These are phyloP conservation scores for Microcebus tavaratra DNA, from an alignment of 2,113 vertebrate species.

Conservation along the genomic window DNA sequence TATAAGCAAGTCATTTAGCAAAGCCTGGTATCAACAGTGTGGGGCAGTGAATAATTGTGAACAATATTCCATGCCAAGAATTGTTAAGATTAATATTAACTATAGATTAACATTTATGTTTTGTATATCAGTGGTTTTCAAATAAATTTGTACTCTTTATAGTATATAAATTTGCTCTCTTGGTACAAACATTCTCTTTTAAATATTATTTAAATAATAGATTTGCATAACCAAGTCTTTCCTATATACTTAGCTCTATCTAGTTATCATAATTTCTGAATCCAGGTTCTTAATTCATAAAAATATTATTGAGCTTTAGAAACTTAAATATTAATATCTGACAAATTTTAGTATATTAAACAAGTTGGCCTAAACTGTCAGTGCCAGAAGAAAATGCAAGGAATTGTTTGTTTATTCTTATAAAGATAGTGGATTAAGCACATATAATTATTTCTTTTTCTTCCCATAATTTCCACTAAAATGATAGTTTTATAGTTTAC, in stretches of 20 bases:
- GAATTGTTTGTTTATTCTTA: not conserved
- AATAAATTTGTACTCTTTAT: not conserved
- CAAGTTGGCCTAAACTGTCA: not conserved
- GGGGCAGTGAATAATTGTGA: not conserved
- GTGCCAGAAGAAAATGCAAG: not conserved
- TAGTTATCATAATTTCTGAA: not conserved
- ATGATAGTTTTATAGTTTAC: not conserved
- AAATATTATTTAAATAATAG: constrained; percentile 3
- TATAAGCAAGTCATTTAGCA: not conserved
- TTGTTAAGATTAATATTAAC: not conserved
- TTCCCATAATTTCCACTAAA: not conserved
- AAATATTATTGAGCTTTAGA: not conserved
- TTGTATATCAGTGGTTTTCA: not conserved
- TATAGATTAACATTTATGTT: not conserved
- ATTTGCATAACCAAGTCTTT: not conserved
- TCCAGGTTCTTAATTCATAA: constrained; percentile 1
- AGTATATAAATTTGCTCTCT: constrained; percentile 20
- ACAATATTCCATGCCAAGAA: not conserved
- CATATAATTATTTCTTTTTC: not conserved
- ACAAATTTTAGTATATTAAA: not conserved
- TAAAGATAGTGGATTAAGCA: not conserved
- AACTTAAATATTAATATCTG: not conserved
- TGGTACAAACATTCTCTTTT: not conserved
- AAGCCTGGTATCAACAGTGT: not conserved
- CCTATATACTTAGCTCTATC: not conserved